A percentile compares a stretch with the other conserved stretches of the same genome.
These are phyloP conservation scores for Parazoanthus atlanticus DNA, from an alignment of 92 coral and sea anemone species.

Conservation along the genomic window DNA sequence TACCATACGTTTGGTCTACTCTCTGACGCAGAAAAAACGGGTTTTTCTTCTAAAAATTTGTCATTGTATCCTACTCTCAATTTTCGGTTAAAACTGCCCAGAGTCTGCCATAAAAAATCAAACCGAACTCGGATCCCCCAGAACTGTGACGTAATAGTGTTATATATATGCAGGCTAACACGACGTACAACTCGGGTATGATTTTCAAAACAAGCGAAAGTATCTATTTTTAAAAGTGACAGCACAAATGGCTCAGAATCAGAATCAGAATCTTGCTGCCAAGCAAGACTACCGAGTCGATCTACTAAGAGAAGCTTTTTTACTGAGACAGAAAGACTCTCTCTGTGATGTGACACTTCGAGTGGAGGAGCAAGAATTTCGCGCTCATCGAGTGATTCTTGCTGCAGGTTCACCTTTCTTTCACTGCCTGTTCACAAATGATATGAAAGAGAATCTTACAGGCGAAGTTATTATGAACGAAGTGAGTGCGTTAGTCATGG, in stretches of 20 bases:
- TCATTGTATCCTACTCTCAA: no score
- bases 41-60: no score
- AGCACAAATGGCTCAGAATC: constrained; percentile 12
- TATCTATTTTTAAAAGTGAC: no score
- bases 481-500: constrained; percentile 26
- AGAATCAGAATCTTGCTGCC: not conserved
- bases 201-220: no score
- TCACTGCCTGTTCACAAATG: constrained; percentile 23
- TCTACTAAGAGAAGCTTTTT: not conserved
- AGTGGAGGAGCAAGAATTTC: constrained; percentile 8
- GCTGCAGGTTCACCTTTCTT: constrained; percentile 48
- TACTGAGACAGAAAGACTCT: constrained; percentile 27
- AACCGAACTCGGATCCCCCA: no score
- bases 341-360: constrained; percentile 44
- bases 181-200: no score
- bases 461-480: constrained; percentile 28
- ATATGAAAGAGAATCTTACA: constrained; percentile 6
- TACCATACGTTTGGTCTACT: no score
- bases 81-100: no score
- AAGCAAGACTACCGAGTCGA: not conserved
- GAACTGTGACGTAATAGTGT: no score
- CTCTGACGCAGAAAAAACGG: no score
- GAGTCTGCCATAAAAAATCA: no score
- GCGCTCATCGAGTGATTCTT: constrained; percentile 48
- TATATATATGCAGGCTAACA: no score